Base-by-base conservation (phyloP, 2,888 invertebrate genomes). In the Mactromeris polynyma region DNA sequence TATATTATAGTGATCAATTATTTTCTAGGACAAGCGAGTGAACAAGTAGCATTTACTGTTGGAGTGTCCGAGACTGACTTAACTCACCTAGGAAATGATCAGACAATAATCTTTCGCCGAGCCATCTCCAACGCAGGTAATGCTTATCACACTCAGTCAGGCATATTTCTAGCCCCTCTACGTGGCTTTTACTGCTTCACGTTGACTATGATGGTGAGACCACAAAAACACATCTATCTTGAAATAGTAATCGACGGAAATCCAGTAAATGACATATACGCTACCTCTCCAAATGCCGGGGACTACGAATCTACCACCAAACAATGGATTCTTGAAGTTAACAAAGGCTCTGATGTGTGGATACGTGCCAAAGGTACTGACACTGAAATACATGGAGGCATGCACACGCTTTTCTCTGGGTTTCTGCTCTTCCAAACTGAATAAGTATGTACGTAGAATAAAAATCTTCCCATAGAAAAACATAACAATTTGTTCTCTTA, bases 281-380 rank as follows among this genome's bases (percentile, higher is more conserved):
- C 82, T n/a, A 54, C 33, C n/a, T 21, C 51, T 17, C 21, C 64
- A 17, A 36, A n/a, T 14, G 69, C 21, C 21, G 40, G 40, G 21
- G 36, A 33, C 36, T n/a, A 58, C 64, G 26, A 11, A n/a, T 64
- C 64, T 40, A 82, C 82, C 6, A 40, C 64, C n/a, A 38, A 64
- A 36, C 69, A 64, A n/a, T 82, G 82, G 82, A 58, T 82, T 36
- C 36, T 82, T 36, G 64, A 82, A 64, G 11, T 82, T 2, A 58
- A 82, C 38, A 64, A 33, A 36, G 82, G 82, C 21, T 58, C 58
- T 4, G 40, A 82, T 21, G 82, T 82, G 21, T 82, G 82, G 82
- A 64, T 82, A n/a, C 31, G 82, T 19, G 6, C 40, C 21, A 69
- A 21, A 6, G n/a, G 17, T 36, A 36, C 17, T n/a, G 58, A 69